Base-by-base conservation (phyloP, 2,888 invertebrate genomes). In the Thelaira solivaga region DNA sequence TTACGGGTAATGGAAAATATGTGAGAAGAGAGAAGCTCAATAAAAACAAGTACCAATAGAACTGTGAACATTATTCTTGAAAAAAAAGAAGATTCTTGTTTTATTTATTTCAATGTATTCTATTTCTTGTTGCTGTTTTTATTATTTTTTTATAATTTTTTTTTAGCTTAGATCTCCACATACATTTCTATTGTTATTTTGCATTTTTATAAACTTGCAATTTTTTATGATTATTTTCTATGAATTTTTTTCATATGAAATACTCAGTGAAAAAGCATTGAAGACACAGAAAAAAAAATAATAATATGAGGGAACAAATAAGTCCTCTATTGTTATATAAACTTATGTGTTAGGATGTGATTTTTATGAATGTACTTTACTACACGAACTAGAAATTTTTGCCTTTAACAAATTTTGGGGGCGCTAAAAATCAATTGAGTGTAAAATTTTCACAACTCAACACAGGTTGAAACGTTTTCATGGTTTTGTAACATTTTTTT, bases 181-280 rank as follows among this genome's bases (percentile, higher is more conserved):
- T 41, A 57, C 24, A 45, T 34, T 74, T 47, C 74, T 71, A 65
- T 74, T 78, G 65, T 78, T 65, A 55, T 65, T 74, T 78, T 74
- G 69, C 64, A 78, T 78, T 69, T 65, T 78, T 59, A 65, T 68
- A 65, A 65, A 59, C 34, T 59, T 71, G 69, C 74, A 74, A 74
- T 74, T 78, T 78, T 78, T 74, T 78, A 69, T 78, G 59, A 78
- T 74, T 74, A 74, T 78, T 74, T 71, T 74, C 53, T 65, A 69
- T 68, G 65, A 73, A 36, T 55, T 41, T 41, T 51, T 29, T 43
- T 59, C 29, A 13, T 36, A 18, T 45, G 8, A 29, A 29, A 53
- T 20, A 31, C 13, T 26, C 45, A 16, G n/a, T 22, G 26, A 45
- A 36, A 36, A 45, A 53, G 24, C 31, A 41, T 29, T 51, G 45